Conservation (phyloP, 2,797 vertebrate species). For the Sitta carolinensis region DNA sequence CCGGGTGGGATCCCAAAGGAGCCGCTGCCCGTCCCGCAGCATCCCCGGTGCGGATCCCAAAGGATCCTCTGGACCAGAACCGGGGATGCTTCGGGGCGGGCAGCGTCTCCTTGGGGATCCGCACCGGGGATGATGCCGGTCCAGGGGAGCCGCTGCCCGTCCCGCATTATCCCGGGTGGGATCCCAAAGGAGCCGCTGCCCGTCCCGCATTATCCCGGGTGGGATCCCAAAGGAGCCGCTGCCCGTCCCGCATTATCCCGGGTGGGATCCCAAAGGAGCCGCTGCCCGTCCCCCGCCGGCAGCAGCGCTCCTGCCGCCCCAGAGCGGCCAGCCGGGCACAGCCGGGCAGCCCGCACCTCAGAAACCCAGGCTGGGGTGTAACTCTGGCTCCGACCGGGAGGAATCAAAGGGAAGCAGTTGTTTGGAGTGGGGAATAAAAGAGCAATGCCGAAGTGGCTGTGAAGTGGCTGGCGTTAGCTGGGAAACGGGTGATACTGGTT, state of each 20-base stretch:
- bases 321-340: background rate
- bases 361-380: background rate
- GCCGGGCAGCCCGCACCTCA: background rate
- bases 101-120: too few species aligned
- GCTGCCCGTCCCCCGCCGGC: background rate
- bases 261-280: background rate
- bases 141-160: background rate
- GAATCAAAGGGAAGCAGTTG: background rate
- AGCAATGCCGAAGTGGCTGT: background rate
- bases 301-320: background rate
- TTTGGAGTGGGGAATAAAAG: background rate
- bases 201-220: background rate
- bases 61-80: too few species aligned
- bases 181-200: background rate
- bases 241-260: background rate
- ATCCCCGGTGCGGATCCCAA: too few species aligned
- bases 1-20: too few species aligned
- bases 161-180: background rate
- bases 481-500: background rate
- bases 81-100: too few species aligned
- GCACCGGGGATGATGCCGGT: too few species aligned
- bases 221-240: background rate
- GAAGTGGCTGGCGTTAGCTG: background rate
- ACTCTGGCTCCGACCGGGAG: background rate
- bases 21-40: too few species aligned